These are phyloP conservation scores for Actenoides hombroni DNA, from an alignment of 2,113 vertebrate species.

Conservation along the genomic window DNA sequence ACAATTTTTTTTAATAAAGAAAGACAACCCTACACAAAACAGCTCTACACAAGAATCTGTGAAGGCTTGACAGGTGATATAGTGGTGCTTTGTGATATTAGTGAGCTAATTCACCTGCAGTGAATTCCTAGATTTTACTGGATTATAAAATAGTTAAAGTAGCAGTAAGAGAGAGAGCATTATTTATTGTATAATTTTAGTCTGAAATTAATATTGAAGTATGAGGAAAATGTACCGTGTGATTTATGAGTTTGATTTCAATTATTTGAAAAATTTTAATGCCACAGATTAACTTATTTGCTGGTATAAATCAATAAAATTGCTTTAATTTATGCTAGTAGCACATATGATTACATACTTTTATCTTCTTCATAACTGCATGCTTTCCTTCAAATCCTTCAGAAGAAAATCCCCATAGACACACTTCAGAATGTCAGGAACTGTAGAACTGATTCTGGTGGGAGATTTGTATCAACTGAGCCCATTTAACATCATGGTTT, in stretches of 20 bases:
- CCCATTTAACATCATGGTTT: not conserved
- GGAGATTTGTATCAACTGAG: not conserved
- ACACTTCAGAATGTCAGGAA: not conserved
- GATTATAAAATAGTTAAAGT: not conserved
- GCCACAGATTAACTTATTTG: not conserved
- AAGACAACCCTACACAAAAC: not conserved
- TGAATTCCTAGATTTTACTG: not conserved
- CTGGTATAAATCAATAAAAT: not conserved
- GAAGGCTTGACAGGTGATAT: not conserved
- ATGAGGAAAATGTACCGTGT: not conserved
- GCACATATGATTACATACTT: not conserved
- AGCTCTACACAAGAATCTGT: not conserved
- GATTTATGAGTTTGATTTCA: slow-evolving; percentile 17
- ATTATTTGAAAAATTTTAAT: not conserved
- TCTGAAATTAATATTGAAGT: slow-evolving; percentile 14
- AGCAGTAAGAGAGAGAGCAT: not conserved
- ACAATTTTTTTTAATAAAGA: not conserved
- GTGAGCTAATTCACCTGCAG: not conserved
- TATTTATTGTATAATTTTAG: slow-evolving; percentile 8
- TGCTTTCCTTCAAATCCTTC: not conserved
- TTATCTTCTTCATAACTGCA: not conserved
- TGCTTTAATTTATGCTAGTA: not conserved
- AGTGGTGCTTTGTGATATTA: not conserved
- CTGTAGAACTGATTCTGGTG: not conserved
- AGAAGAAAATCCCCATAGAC: not conserved